Percentiles rank a stretch among this genome's conserved stretches.
phyloP scores from a whole-genome alignment of 1,140 invertebrate species.

The Dreissena polymorpha region DNA sequence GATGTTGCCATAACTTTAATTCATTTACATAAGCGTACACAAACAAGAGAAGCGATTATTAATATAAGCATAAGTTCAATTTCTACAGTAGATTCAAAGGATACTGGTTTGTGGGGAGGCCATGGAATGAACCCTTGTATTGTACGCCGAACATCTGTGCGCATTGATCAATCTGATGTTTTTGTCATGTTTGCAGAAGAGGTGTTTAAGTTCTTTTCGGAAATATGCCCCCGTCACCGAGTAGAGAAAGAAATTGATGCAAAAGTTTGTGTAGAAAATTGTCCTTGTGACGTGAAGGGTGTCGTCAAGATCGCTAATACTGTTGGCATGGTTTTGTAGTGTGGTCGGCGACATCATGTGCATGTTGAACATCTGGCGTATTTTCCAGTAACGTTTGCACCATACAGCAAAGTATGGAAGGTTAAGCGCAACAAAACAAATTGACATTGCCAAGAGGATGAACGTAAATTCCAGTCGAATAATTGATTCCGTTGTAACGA shows the following conservation, averaged over 20 bases:
- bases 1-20: too few species aligned
- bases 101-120: too few species aligned
- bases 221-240: conserved; percentile 68
- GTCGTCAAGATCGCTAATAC: conserved; percentile 19
- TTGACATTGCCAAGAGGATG: conserved; percentile 66
- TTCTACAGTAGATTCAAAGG: too few species aligned
- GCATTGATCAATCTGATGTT: too few species aligned
- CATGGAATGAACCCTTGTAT: too few species aligned
- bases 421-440: conserved; percentile 65
- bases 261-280: conserved; percentile 70
- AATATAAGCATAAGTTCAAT: too few species aligned
- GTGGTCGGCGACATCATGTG: background rate
- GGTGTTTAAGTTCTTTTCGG: conserved; percentile 55
- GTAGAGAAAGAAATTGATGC: conserved; percentile 71
- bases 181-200: conserved; percentile 22
- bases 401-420: conserved; percentile 69
- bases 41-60: too few species aligned
- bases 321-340: background rate
- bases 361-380: conserved; percentile 16
- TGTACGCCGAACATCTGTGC: too few species aligned
- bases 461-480: conserved; percentile 67
- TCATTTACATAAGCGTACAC: too few species aligned
- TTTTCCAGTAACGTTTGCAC: conserved; percentile 57
- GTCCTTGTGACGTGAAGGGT: conserved; percentile 54
- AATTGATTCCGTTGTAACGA: conserved; percentile 61